Percentiles rank a stretch among this genome's conserved stretches.
Evolutionary conservation across 2,113 vertebrate species (phyloP).

Genomic region (Rhadina sibilatrix): DNA sequence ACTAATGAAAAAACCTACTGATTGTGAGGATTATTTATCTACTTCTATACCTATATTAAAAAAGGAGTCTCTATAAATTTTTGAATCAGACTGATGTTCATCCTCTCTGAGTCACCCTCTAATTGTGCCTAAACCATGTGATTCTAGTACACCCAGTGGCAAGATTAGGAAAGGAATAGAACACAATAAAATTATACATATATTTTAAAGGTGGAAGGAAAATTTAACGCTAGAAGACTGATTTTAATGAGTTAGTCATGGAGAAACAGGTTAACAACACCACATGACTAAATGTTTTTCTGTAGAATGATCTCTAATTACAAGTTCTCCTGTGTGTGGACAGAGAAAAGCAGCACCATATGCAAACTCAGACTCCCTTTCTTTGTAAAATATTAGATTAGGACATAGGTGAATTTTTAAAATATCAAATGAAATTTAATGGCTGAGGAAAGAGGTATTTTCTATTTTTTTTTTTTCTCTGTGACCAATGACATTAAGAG

Average conservation of each 20-base stretch:
- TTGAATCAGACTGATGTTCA: constrained; percentile 16
- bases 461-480: not conserved
- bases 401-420: not conserved
- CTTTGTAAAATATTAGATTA: not conserved
- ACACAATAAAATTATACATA: not conserved
- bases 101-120: not conserved
- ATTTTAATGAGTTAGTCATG: not conserved
- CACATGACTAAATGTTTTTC: not conserved
- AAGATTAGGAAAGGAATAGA: not conserved
- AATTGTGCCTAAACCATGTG: not conserved
- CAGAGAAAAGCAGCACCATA: not conserved
- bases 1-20: constrained; percentile 37
- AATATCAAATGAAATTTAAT: not conserved
- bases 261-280: not conserved
- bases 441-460: not conserved
- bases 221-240: not conserved
- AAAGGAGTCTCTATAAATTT: not conserved
- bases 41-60: constrained; percentile 18
- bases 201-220: not conserved
- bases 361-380: not conserved
- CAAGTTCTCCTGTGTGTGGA: not conserved
- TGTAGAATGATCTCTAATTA: not conserved
- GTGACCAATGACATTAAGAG: not conserved
- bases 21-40: constrained; percentile 52
- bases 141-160: not conserved